Conservation (phyloP, 2,888 invertebrate genomes). For the Ceramica pisi region DNA sequence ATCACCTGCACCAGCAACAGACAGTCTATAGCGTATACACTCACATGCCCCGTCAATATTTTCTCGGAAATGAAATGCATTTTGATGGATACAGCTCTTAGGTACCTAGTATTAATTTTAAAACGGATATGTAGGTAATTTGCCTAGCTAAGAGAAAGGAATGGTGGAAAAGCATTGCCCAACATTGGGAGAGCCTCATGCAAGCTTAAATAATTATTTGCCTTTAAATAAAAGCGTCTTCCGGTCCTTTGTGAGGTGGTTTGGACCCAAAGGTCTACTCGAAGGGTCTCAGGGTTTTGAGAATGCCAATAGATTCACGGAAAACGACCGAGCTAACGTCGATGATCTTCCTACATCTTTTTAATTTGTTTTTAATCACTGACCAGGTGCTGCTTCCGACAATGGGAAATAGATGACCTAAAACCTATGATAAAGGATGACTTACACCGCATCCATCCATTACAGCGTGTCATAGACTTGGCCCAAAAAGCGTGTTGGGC, state of each 20-base stretch:
- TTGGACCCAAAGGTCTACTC: too few relatives aligned
- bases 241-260: too few relatives aligned
- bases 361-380: neutral
- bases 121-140: too few relatives aligned
- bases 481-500: conserved; percentile 81
- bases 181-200: too few relatives aligned
- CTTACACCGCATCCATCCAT: conserved; percentile 71
- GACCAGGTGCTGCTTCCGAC: conserved; percentile 75
- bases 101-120: conserved; percentile 59
- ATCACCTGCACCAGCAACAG: conserved; percentile 93
- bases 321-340: too few relatives aligned
- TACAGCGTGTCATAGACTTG: conserved; percentile 79
- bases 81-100: conserved; percentile 79
- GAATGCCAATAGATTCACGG: too few relatives aligned
- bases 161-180: too few relatives aligned
- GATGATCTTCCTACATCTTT: too few relatives aligned
- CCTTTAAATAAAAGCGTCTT: too few relatives aligned
- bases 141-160: too few relatives aligned
- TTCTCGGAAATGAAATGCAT: conserved; percentile 77
- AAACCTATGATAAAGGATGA: conserved; percentile 75
- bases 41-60: conserved; percentile 81
- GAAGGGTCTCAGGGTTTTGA: too few relatives aligned
- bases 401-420: conserved; percentile 80
- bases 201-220: too few relatives aligned
- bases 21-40: conserved; percentile 94